Base-by-base conservation (phyloP, 2,797 vertebrate genomes). In the Anniella stebbinsi region DNA sequence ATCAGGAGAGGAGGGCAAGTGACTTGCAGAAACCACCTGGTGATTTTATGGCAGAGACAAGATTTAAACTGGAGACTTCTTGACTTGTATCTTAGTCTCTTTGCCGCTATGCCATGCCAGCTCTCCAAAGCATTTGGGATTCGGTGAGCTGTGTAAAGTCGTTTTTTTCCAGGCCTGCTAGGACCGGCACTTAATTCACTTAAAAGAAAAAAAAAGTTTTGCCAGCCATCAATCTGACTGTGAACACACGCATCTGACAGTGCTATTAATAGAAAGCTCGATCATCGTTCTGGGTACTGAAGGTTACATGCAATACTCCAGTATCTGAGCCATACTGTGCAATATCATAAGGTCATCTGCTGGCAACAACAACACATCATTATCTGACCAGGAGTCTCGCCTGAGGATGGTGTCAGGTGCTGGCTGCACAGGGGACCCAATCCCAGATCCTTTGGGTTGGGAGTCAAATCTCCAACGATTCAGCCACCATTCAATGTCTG, bases 221-320 rank as follows among this genome's bases (percentile, higher is more conserved):
- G 94, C 95, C 90, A 94, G 92, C 84, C 95, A 89, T 94, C 93
- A 95, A 17, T 91, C 94, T 92, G 92, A 90, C 92, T 90, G 91
- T 25, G 82, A 93, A 87, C 76, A 94, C 86, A 89, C 63, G 0
- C 94, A 94, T 95, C 93, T 95, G 94, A 95, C 96, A 95, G 90
- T n/a, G 93, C 95, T 96, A 95, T 96, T 96, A 95, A 96, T 96
- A 96, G 95, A 93, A 91, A 89, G 81, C 93, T 87, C 88, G 92
- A 93, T 92, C 90, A 30, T 89, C 93, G 93, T 92, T 73, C 38
- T 72, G 89, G 86, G 91, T 80, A 86, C 85, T 91, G 94, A 93
- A 94, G 93, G 87, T 92, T 95, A 93, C 88, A 60, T 85, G 89
- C 93, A 94, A 90, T 80, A 92, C 85, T 81, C 92, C 89, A 91